Evolutionary conservation across 2,113 vertebrate species (phyloP).

Genomic region (Crotalus helleri): DNA sequence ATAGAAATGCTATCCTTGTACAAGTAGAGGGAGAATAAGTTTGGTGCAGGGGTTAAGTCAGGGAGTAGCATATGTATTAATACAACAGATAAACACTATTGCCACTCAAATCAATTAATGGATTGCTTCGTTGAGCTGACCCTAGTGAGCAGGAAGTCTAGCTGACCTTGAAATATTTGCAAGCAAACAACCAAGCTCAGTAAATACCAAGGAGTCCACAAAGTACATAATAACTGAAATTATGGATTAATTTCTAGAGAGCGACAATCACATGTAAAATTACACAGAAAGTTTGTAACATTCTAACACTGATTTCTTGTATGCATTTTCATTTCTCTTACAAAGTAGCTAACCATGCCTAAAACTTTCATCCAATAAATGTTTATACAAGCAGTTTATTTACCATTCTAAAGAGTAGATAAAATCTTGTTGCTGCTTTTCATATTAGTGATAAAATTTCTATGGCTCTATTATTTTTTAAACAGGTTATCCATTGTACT

Average conservation of each 20-base stretch:
- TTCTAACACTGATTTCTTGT: accelerated
- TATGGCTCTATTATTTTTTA: neutral
- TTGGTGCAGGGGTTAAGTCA: neutral
- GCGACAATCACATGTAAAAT: neutral
- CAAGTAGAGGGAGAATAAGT: neutral
- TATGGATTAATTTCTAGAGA: neutral
- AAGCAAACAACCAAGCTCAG: neutral
- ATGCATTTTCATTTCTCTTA: neutral
- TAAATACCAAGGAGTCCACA: neutral
- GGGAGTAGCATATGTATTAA: neutral
- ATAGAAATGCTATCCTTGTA: neutral
- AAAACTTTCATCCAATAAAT: neutral
- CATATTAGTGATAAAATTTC: neutral
- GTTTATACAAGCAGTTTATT: neutral
- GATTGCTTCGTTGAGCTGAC: neutral
- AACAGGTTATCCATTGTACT: neutral
- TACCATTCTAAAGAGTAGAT: neutral
- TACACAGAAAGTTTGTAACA: neutral
- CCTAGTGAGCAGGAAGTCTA: neutral
- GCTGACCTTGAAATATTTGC: neutral
- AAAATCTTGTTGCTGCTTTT: neutral
- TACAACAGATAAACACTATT: neutral
- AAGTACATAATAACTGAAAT: neutral
- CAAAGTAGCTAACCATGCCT: neutral
- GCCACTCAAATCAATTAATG: neutral